These are phyloP conservation scores for Mesocentrotus franciscanus DNA, from an alignment of 53 echinoderm and acorn worm species.

Conservation along the genomic window DNA sequence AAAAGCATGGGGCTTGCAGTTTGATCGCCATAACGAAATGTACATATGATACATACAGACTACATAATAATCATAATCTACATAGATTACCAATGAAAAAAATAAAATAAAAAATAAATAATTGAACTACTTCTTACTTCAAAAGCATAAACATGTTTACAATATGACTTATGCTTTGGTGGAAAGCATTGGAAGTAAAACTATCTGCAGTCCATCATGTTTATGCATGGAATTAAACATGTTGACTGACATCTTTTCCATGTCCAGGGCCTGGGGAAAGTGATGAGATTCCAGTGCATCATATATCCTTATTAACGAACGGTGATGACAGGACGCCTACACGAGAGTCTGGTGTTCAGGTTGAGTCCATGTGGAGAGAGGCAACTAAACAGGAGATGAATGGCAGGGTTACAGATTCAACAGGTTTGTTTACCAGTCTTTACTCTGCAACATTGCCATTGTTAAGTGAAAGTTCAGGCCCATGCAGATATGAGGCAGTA, in stretches of 20 bases:
- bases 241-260: background rate
- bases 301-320: conserved; percentile 38
- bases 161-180: background rate
- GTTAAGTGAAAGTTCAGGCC: no score
- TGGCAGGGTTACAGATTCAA: conserved; percentile 36
- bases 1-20: no score
- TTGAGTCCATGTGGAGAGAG: conserved; percentile 48
- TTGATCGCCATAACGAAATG: no score
- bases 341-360: conserved; percentile 62
- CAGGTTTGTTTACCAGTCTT: conserved; percentile 42
- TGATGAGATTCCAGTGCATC: conserved; percentile 49
- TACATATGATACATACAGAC: no score
- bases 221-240: background rate
- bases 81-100: no score
- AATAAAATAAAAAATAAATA: no score
- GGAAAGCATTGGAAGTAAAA: background rate
- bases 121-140: no score
- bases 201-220: background rate
- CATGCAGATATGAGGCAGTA: no score
- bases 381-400: conserved; percentile 37
- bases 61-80: no score
- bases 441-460: no score
- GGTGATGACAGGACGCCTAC: conserved; percentile 64
- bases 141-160: no score
- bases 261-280: background rate